phyloP scores from a whole-genome alignment of 2,113 vertebrate genomes.

The Raphicerus campestris region DNA sequence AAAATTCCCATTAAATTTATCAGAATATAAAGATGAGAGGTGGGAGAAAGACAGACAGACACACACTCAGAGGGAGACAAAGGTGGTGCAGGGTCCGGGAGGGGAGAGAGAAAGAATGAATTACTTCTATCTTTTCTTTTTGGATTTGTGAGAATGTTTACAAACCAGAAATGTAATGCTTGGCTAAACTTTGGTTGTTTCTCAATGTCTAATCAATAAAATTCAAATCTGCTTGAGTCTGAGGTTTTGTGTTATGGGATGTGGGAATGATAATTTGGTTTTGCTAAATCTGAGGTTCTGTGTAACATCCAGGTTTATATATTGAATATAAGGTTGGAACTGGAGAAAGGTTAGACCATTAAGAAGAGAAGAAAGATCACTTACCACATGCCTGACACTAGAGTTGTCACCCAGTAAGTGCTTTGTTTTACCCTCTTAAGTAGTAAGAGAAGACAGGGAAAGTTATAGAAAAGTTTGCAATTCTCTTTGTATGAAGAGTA shows the following conservation, averaged over 20 bases:
- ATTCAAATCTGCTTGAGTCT: background rate
- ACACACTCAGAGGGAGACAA: background rate
- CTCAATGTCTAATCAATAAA: background rate
- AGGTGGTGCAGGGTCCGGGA: fast-evolving
- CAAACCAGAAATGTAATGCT: background rate
- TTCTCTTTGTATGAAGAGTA: background rate
- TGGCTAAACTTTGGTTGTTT: background rate
- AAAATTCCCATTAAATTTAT: background rate
- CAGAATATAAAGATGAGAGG: background rate
- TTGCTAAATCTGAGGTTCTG: background rate
- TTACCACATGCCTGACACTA: background rate
- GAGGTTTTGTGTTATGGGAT: background rate
- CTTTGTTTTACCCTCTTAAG: background rate
- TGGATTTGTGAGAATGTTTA: background rate
- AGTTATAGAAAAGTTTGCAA: background rate
- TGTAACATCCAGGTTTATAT: background rate
- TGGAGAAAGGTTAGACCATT: background rate
- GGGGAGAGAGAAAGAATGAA: background rate
- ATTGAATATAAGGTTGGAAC: background rate
- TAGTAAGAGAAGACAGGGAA: background rate
- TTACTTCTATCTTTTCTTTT: background rate
- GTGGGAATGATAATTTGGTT: background rate
- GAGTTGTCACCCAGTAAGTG: background rate
- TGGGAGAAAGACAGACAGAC: background rate
- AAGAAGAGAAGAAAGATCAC: background rate